Percentiles rank a stretch among this genome's conserved stretches.
Conservation (phyloP, 53 echinoderm and acorn worm species). For the Patiria pectinifera region DNA sequence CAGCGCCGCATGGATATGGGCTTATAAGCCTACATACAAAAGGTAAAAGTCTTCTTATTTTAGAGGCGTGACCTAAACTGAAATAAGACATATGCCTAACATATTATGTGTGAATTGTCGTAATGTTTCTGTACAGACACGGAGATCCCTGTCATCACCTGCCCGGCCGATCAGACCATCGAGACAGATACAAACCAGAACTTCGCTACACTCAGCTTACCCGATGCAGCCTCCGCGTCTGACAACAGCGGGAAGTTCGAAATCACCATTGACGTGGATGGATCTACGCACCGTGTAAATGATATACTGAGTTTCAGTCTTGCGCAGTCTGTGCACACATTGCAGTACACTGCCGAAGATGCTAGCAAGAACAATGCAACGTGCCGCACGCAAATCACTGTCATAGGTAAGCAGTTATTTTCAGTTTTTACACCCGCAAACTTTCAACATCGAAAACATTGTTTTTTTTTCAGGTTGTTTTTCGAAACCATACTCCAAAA, state of each 20-base stretch:
- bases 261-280: background rate
- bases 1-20: too few relatives aligned
- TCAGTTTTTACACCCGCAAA: background rate
- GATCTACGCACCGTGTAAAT: background rate
- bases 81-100: too few relatives aligned
- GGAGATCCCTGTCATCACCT: background rate
- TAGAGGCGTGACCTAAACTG: too few relatives aligned
- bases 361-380: background rate
- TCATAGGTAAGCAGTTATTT: background rate
- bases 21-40: too few relatives aligned
- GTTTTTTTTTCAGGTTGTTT: too few relatives aligned
- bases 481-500: too few relatives aligned
- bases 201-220: background rate
- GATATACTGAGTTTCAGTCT: background rate
- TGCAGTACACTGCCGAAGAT: background rate
- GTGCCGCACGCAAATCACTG: background rate
- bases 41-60: too few relatives aligned
- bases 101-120: too few relatives aligned
- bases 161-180: background rate
- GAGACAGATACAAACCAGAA: background rate
- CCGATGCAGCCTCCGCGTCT: background rate
- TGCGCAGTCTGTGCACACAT: background rate
- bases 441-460: too few relatives aligned
- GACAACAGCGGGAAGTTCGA: background rate
- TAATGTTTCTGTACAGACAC: too few relatives aligned